Base-by-base conservation (phyloP, 2,888 invertebrate genomes). In the Falcaria lacertinaria region DNA sequence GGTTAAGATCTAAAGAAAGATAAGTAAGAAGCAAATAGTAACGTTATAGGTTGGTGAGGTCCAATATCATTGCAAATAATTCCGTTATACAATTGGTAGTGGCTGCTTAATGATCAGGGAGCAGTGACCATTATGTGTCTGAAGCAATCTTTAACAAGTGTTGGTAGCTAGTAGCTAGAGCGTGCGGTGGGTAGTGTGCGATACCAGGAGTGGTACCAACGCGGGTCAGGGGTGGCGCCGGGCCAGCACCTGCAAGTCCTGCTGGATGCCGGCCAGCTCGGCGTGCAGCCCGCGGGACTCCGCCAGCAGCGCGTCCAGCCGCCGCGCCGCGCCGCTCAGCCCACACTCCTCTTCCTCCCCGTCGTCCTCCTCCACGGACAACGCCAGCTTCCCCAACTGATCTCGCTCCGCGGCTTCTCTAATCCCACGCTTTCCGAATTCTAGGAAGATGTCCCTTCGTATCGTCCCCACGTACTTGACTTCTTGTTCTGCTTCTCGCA, bases 221-320 rank as follows among this genome's bases (percentile, higher is more conserved):
- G 80, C 80, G 28, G 28, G 79, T 84, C 82, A 85, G 69, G 65
- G 66, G 76, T 74, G 57, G 71, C 70, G 69, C 74, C 77, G 76
- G 52, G 80, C 84, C 77, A 89, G 88, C 88, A 90, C 90, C 86
- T 90, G 89, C 72, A 90, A 80, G 80, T 89, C 89, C 48, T 80
- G 75, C 57, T 87, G 85, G 65, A 89, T 89, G 64, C 74, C 85
- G 7, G 84, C 82, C 66, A 90, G 72, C 75, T 88, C 84, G 54
- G 67, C 74, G 74, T 87, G 88, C 56, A 90, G 75, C 44, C 71
- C 74, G 15, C 86, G 71, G 7, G 88, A 86, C 72, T 89, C 89
- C 36, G 76, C 82, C 59, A 89, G 74, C 72, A 90, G 69, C 48
- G 76, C 79, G 68, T 84, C 87, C 59, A 89, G 66, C 34, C 74